Evolutionary conservation across 2,113 vertebrate genomes (phyloP).

Genomic region (Mirounga angustirostris): DNA sequence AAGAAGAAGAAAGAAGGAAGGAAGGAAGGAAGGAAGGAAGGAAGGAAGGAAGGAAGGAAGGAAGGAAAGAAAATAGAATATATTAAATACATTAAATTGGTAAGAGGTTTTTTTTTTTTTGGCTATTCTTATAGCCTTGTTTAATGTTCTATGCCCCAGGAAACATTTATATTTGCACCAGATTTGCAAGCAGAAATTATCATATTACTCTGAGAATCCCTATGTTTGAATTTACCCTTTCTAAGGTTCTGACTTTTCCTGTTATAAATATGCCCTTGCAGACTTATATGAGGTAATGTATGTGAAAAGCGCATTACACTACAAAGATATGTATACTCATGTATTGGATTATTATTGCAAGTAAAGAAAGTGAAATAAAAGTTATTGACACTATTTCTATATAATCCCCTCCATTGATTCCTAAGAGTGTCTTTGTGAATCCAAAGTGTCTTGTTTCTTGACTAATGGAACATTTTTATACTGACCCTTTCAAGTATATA

Average conservation of each 20-base stretch:
- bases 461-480: conserved; percentile 55
- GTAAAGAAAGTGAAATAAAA: conserved; percentile 44
- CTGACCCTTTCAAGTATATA: background rate
- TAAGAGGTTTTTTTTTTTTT: background rate
- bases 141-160: background rate
- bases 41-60: background rate
- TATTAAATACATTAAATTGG: background rate
- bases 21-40: background rate
- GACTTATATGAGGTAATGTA: conserved; percentile 12
- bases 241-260: conserved; percentile 14
- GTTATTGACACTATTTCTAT: conserved; percentile 13
- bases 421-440: background rate
- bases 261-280: background rate
- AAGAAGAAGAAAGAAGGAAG: background rate
- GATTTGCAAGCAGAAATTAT: conserved; percentile 27
- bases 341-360: background rate
- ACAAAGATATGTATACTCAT: conserved; percentile 1
- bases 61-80: background rate
- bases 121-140: background rate
- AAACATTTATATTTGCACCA: conserved; percentile 28
- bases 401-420: background rate
- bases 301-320: background rate
- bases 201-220: conserved; percentile 13
- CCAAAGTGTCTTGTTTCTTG: background rate
- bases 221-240: conserved; percentile 60